phyloP scores from a whole-genome alignment of 2,888 invertebrate species.

The Nomada ferruginata region DNA sequence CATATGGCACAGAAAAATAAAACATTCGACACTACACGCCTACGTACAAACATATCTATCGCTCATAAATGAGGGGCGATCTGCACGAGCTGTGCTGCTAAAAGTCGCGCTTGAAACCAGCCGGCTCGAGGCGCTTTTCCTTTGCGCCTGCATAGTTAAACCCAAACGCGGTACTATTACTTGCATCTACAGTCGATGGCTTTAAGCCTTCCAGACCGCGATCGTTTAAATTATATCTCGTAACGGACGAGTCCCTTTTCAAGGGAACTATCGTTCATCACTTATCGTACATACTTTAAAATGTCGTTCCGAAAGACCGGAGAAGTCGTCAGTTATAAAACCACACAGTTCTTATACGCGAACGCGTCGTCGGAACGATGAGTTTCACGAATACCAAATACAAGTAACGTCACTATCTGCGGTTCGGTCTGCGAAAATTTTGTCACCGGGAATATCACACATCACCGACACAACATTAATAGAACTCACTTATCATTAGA shows the following conservation, averaged over 20 bases:
- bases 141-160: slow-evolving; percentile 14
- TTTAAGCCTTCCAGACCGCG: slow-evolving; percentile 45
- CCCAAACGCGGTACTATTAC: slow-evolving; percentile 12
- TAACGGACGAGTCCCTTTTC: slow-evolving; percentile 42
- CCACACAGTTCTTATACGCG: background rate
- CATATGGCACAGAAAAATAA: slow-evolving; percentile 77
- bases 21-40: slow-evolving; percentile 49
- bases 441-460: slow-evolving; percentile 47
- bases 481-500: background rate
- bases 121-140: slow-evolving; percentile 5
- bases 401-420: background rate
- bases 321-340: background rate
- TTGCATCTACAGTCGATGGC: slow-evolving; percentile 24
- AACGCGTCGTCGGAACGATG: background rate
- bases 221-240: slow-evolving; percentile 31
- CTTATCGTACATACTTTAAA: background rate
- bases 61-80: slow-evolving; percentile 37
- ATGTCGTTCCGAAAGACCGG: background rate
- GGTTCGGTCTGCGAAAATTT: slow-evolving; percentile 3
- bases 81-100: slow-evolving; percentile 32
- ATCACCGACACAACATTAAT: slow-evolving; percentile 14
- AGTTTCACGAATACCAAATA: background rate
- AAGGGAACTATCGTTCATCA: slow-evolving; percentile 41
- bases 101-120: slow-evolving; percentile 32
- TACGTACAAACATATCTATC: slow-evolving; percentile 47